Percentiles rank a stretch among this genome's conserved stretches.
Conservation (phyloP, 2,113 vertebrate species). For the Chitala chitala region DNA sequence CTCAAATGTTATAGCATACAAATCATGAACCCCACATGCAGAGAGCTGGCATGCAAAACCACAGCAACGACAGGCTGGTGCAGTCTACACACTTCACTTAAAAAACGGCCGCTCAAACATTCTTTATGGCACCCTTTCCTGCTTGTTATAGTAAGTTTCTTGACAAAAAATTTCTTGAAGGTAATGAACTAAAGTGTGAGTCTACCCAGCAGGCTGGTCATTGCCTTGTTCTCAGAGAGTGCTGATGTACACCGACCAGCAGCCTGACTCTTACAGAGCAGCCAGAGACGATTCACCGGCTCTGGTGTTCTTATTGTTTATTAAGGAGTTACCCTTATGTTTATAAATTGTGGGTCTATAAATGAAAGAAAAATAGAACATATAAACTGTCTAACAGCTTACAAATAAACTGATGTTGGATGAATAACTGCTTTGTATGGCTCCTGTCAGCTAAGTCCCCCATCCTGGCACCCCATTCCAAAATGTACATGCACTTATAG, state of each 20-base stretch:
- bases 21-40: not conserved
- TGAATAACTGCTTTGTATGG: no score
- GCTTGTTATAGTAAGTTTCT: not conserved
- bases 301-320: no score
- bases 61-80: not conserved
- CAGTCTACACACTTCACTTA: not conserved
- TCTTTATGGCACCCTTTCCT: not conserved
- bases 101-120: not conserved
- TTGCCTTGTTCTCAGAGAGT: not conserved
- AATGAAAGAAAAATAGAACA: no score
- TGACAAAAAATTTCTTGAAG: not conserved
- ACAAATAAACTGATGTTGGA: no score
- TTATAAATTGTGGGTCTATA: no score
- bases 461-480: not conserved
- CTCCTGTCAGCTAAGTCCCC: not conserved
- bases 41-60: not conserved
- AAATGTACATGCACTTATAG: not conserved
- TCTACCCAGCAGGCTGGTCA: not conserved
- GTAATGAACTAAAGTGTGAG: no score
- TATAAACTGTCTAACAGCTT: not conserved
- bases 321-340: no score
- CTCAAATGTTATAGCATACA: not conserved
- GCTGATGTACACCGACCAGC: not conserved
- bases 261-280: not conserved
- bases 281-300: no score